Percentiles rank a stretch among this genome's conserved stretches.
These are phyloP conservation scores for Brachionus sp. DNA, from an alignment of 1,140 invertebrate species.

Conservation along the genomic window DNA sequence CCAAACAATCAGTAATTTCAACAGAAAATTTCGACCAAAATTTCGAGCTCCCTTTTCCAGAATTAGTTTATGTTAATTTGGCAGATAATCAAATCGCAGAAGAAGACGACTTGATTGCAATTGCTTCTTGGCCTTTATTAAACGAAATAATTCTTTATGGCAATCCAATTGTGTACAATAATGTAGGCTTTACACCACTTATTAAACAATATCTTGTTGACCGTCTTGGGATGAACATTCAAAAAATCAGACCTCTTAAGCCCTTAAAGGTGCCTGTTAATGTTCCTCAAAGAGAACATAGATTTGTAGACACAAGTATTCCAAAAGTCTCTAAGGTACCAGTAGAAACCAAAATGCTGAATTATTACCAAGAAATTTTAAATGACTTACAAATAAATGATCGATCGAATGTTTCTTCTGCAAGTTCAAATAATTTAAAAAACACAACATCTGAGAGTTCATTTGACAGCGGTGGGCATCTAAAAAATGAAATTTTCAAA, in stretches of 20 bases:
- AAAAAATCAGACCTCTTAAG: conserved; percentile 48
- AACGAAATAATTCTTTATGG: conserved; percentile 55
- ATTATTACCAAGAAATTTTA: conserved; percentile 26
- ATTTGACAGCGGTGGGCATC: conserved; percentile 4
- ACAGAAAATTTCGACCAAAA: conserved; percentile 41
- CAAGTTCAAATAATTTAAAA: background rate
- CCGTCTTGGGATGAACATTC: conserved; percentile 53
- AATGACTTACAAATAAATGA: background rate
- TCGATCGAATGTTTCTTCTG: conserved; percentile 1
- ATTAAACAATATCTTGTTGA: conserved; percentile 54
- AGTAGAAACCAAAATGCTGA: conserved; percentile 11
- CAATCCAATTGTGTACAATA: conserved; percentile 55
- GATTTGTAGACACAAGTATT: background rate
- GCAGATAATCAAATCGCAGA: conserved; percentile 55
- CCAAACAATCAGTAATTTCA: background rate
- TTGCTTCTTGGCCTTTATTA: conserved; percentile 58
- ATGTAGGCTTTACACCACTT: conserved; percentile 57
- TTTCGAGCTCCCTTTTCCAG: conserved; percentile 51
- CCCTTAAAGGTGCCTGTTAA: conserved; percentile 19
- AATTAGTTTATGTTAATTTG: conserved; percentile 54
- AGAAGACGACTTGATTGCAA: conserved; percentile 55
- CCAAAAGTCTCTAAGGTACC: conserved; percentile 26
- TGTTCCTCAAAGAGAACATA: background rate
- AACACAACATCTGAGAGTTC: background rate
- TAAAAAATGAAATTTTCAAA: conserved; percentile 33